Conservation (phyloP, 2,113 vertebrate species). For the Donacobius atricapilla region DNA sequence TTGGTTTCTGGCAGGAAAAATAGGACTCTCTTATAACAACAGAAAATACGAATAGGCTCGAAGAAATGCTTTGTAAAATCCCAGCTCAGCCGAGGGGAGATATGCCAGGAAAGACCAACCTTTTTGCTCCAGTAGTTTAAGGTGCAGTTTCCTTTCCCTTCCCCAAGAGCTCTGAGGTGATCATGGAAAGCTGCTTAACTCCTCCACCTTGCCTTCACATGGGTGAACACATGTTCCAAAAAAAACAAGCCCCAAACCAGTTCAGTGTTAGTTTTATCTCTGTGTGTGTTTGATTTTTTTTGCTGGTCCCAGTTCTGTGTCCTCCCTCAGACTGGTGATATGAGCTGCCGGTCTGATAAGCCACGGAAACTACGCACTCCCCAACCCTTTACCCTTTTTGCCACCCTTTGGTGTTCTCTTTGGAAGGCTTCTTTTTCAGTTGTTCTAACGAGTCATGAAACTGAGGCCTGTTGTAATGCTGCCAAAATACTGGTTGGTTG, state of each 20-base stretch:
- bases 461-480: neutral
- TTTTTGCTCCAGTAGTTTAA: neutral
- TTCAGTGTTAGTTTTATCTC: neutral
- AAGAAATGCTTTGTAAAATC: slow-evolving; percentile 24
- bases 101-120: neutral
- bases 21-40: neutral
- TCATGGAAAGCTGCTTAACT: slow-evolving; percentile 17
- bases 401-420: neutral
- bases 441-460: neutral
- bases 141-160: neutral
- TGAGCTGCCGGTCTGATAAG: neutral
- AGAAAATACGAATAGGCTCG: neutral
- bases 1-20: slow-evolving; percentile 12
- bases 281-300: neutral
- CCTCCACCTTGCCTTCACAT: neutral
- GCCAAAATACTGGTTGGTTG: neutral
- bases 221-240: neutral
- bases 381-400: neutral
- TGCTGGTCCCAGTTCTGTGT: neutral
- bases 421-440: neutral
- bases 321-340: neutral
- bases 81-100: neutral
- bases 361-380: neutral
- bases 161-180: neutral
- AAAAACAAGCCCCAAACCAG: neutral